phyloP scores from a whole-genome alignment of 1,140 invertebrate genomes.

The Drosophila sulfurigaster region DNA sequence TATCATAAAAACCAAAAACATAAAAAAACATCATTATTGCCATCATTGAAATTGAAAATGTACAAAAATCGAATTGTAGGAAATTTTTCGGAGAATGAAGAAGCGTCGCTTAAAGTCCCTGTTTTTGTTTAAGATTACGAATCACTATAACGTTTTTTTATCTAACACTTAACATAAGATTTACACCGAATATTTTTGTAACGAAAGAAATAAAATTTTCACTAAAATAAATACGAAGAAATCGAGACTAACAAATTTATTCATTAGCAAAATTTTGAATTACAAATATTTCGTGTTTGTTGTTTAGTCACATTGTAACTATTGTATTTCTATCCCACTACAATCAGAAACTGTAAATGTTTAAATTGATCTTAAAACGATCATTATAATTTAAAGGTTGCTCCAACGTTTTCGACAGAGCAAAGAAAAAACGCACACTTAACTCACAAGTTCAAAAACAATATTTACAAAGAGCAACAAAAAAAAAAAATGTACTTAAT shows the following conservation, averaged over 20 bases:
- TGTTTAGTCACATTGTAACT: constrained; percentile 4
- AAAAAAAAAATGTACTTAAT: neutral
- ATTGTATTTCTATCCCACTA: neutral
- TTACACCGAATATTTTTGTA: constrained; percentile 62
- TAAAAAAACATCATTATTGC: constrained; percentile 65
- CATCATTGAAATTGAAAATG: constrained; percentile 71
- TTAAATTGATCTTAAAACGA: constrained; percentile 9
- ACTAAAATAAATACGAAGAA: constrained; percentile 29
- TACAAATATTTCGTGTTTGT: neutral
- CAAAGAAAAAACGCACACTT: neutral
- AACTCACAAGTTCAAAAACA: constrained; percentile 16
- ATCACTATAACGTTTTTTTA: constrained; percentile 58
- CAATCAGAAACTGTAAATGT: neutral
- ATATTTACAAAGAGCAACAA: constrained; percentile 14
- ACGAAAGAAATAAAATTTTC: constrained; percentile 37
- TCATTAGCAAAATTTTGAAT: constrained; percentile 16
- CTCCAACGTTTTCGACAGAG: neutral
- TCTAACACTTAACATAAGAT: constrained; percentile 68
- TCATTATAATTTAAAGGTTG: constrained; percentile 3
- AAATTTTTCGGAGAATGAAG: constrained; percentile 22
- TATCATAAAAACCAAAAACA: constrained; percentile 31
- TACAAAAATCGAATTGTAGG: constrained; percentile 58
- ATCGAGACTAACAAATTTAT: constrained; percentile 10
- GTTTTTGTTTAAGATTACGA: constrained; percentile 33
- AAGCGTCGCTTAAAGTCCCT: constrained; percentile 48